Base-by-base conservation (phyloP, 1,140 invertebrate species). In the Pentalonia nigronervosa region DNA sequence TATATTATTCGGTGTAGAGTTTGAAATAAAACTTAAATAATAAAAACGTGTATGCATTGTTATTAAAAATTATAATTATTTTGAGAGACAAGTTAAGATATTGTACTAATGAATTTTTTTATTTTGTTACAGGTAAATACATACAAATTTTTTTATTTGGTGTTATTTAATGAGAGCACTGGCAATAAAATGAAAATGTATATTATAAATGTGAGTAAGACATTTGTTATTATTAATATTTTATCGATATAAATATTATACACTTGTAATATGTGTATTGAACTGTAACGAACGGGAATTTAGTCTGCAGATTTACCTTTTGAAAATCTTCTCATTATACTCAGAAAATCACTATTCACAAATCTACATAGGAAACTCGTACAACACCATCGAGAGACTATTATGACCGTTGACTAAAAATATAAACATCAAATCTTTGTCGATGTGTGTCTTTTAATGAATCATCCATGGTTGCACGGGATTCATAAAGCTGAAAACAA, bases 371-470 rank as follows among this genome's bases (percentile, higher is more conserved):
- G 34, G 34, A 36, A 83, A 83, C 34, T 36, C 11, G 34, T 83
- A 36, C 76, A 36, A 36, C 20, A 23, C 34, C 76, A 6, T 36
- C 6, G 14, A 76, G 60, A 76, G 30, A 76, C 30, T 76, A 76
- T 76, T 76, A 76, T 76, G 20, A 36, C 76, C 36, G 34, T 83
- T 9, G 34, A 83, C 34, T n/a, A 4, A 88, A 48, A 48, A 41
- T 41, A 41, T 86, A 23, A 88, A 34, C 30, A 41, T 88, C 30
- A 17, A 47, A 84, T 41, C 83, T 7, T 48, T 56, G 41, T 56
- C 23, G 88, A 41, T 25, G 88, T 89, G 88, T 6, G n/a, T 36
- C 1, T 89, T 89, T 88, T 56, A 89, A 89, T 89, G 50, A 56
- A 48, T 87, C 14, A 21, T 34, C 17, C 50, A 0, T 11, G 45